Conservation (phyloP, 2,797 vertebrate species). For the Arctocebus calabarensis region DNA sequence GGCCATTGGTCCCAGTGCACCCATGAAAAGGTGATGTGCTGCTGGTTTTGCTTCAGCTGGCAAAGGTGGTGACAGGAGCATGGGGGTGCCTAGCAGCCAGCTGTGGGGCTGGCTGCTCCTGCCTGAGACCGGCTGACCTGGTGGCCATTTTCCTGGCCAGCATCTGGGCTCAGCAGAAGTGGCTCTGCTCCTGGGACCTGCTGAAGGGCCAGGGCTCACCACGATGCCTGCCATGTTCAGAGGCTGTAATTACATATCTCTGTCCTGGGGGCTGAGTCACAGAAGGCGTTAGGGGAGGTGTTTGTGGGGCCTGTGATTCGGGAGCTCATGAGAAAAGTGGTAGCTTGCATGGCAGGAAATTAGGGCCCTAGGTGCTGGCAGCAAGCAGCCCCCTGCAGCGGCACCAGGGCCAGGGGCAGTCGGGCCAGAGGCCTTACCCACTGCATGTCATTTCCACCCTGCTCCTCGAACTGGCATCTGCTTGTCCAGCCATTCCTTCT, state of each 20-base stretch:
- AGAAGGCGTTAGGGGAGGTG: neutral
- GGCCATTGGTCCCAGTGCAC: neutral
- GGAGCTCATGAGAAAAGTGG: slow-evolving; percentile 50
- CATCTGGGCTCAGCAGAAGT: neutral
- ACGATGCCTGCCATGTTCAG: accelerated
- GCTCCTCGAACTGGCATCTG: too few relatives aligned
- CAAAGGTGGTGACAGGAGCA: too few relatives aligned
- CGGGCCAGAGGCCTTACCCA: neutral
- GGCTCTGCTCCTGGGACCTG: neutral
- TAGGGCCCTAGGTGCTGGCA: neutral
- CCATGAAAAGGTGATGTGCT: accelerated
- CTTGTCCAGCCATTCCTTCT: too few relatives aligned
- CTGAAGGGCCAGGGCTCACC: neutral
- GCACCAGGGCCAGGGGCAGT: too few relatives aligned
- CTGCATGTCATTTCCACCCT: neutral
- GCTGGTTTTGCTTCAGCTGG: neutral
- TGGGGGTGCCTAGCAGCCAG: too few relatives aligned
- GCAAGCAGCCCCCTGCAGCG: accelerated
- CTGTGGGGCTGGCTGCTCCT: neutral
- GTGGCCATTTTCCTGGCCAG: neutral
- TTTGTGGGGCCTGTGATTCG: slow-evolving; percentile 52
- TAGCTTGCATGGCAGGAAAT: neutral
- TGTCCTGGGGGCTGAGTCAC: neutral
- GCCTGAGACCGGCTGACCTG: neutral
- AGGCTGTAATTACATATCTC: slow-evolving; percentile 8